These are phyloP conservation scores for Cherax quadricarinatus DNA, from an alignment of 1,140 invertebrate genomes.

Conservation along the genomic window DNA sequence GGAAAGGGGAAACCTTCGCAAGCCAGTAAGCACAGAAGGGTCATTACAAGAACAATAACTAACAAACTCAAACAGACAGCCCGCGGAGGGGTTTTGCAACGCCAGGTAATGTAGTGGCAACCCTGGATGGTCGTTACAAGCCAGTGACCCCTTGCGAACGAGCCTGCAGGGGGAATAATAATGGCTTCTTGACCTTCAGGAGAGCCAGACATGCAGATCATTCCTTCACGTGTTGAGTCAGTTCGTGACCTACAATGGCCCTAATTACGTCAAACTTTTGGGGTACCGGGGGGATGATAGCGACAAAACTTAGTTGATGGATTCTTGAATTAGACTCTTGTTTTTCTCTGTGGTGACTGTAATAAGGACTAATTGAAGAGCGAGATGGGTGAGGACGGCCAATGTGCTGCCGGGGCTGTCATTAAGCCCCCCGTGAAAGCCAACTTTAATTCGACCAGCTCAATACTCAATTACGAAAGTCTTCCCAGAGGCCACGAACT, in stretches of 20 bases:
- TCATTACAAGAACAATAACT: no score
- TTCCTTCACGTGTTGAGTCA: not conserved
- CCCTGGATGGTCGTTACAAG: no score
- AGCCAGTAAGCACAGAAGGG: no score
- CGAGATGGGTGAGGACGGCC: not conserved
- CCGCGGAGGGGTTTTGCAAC: no score
- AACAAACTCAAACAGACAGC: no score
- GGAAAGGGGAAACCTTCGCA: no score
- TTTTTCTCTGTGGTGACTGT: not conserved
- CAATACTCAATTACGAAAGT: not conserved
- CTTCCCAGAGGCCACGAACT: not conserved
- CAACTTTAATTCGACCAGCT: not conserved
- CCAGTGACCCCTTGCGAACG: no score
- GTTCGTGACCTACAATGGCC: not conserved
- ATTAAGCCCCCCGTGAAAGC: not conserved
- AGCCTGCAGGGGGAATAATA: not conserved
- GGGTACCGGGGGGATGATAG: not conserved
- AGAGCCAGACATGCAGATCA: not conserved
- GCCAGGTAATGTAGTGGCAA: no score
- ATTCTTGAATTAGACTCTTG: not conserved
- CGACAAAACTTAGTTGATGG: constrained; percentile 1
- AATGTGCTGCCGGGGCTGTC: not conserved
- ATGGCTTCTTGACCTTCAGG: not conserved
- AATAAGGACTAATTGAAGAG: not conserved
- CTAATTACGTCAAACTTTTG: not conserved